phyloP scores from a whole-genome alignment of 2,113 vertebrate species.

The Crotalus viridis region DNA sequence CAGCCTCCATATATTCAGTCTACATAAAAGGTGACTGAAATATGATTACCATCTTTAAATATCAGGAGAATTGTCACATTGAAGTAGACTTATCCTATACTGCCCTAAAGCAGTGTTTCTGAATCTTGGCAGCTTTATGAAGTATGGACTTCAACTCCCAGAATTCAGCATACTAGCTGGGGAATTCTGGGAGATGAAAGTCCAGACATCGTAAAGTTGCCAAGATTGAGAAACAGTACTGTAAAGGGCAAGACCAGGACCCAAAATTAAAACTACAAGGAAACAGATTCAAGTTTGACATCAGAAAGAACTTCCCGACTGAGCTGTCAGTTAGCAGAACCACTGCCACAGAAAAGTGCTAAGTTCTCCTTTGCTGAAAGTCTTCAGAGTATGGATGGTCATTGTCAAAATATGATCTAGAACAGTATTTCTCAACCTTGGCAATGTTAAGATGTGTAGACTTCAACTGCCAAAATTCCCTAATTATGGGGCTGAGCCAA shows the following conservation, averaged over 20 bases:
- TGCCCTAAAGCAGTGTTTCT: not conserved
- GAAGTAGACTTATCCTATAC: not conserved
- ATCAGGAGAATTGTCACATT: not conserved
- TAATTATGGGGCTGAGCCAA: not conserved
- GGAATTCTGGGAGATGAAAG: not conserved
- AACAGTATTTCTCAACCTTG: not conserved
- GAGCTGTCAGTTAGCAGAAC: not conserved
- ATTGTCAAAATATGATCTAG: not conserved
- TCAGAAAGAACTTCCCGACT: not conserved
- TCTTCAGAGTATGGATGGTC: not conserved
- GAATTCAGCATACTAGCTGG: not conserved
- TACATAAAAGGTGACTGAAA: not conserved
- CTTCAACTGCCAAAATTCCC: not conserved
- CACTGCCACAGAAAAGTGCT: not conserved
- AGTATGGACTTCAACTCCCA: not conserved
- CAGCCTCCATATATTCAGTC: not conserved
- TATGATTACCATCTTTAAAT: not conserved
- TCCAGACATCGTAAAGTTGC: not conserved
- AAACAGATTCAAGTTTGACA: not conserved
- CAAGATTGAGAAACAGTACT: not conserved
- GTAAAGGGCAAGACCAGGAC: not conserved
- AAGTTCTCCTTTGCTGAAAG: not conserved
- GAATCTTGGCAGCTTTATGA: not conserved
- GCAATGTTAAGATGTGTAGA: not conserved
- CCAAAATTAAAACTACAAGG: not conserved